Evolutionary conservation across 1,140 invertebrate genomes (phyloP).

Genomic region (Meloidogyne floridensis): DNA sequence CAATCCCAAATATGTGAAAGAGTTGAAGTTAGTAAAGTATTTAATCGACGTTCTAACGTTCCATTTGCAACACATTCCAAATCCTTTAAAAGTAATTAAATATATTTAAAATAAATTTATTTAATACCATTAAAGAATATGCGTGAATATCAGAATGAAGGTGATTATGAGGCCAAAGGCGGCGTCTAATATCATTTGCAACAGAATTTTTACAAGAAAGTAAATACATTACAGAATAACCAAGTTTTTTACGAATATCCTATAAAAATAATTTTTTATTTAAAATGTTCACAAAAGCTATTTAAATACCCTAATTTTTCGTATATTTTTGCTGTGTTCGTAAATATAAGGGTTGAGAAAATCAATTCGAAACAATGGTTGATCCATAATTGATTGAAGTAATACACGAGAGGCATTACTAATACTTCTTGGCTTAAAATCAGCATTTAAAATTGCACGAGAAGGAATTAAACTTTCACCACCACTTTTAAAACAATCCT

Average conservation of each 20-base stretch:
- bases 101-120: conserved; percentile 22
- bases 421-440: conserved; percentile 49
- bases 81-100: conserved; percentile 46
- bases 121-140: conserved; percentile 67
- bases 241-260: conserved; percentile 65
- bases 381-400: conserved; percentile 63
- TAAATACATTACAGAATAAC: conserved; percentile 66
- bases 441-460: conserved; percentile 48
- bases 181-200: conserved; percentile 66
- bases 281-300: background rate
- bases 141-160: conserved; percentile 66
- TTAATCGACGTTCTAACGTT: conserved; percentile 60
- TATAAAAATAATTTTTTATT: conserved; percentile 40
- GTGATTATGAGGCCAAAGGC: conserved; percentile 67
- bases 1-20: conserved; percentile 67
- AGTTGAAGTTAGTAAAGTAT: conserved; percentile 66
- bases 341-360: conserved; percentile 66
- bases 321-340: conserved; percentile 65
- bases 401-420: conserved; percentile 64
- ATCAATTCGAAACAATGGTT: conserved; percentile 66
- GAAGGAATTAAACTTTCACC: conserved; percentile 46
- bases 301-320: conserved; percentile 60
- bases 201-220: conserved; percentile 67
- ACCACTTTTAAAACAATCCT: conserved; percentile 39
- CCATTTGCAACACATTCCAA: conserved; percentile 57